Evolutionary conservation across 1,140 invertebrate species (phyloP), one percentile per base, ranked within the genome.

Genomic region (Euwallacea similis): DNA sequence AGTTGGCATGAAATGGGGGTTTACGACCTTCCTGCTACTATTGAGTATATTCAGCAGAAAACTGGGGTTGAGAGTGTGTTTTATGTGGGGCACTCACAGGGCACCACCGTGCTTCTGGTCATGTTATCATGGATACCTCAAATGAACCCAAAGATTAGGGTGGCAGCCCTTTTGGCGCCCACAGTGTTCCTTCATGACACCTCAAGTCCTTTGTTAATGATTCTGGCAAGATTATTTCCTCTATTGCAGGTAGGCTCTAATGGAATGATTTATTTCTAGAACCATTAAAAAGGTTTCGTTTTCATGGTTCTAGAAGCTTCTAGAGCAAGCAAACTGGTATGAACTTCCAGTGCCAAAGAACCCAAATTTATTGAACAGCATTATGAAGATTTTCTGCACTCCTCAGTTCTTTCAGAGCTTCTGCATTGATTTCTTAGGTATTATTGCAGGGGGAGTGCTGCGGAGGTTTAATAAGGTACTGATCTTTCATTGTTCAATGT

Each of bases 281-380:
- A n/a, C n/a, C n/a, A n/a, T n/a, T n/a, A n/a, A n/a, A n/a, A n/a
- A n/a, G n/a, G n/a, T n/a, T n/a, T n/a, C n/a, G n/a, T n/a, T n/a
- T n/a, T n/a, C n/a, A n/a, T n/a, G n/a, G n/a, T 66, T n/a, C n/a
- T 66, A 42, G 21, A 53, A 53, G 47, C 47, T 62, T 21, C 41
- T 61, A 15, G 13, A 15, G 7, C 47, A 46, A 10, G 43, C 58
- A 13, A 63, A 70, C 60, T 63, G 59, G 68, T 44, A 71, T 41
- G 69, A 71, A 21, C 21, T 71, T 2, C 13, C 46, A 10, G 62
- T 65, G 9, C 54, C 69, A 15, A 65, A 65, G 33, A 59, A 43
- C 53, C n/a, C n/a, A n/a, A n/a, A n/a, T n/a, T 42, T 61, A n/a
- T 11, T 71, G n/a, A 16, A 58, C 16, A 42, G 44, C 6, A 33